Evolutionary conservation across 2,888 invertebrate genomes (phyloP), one percentile per base, ranked within the genome.

Genomic region (Buathra laborator): DNA sequence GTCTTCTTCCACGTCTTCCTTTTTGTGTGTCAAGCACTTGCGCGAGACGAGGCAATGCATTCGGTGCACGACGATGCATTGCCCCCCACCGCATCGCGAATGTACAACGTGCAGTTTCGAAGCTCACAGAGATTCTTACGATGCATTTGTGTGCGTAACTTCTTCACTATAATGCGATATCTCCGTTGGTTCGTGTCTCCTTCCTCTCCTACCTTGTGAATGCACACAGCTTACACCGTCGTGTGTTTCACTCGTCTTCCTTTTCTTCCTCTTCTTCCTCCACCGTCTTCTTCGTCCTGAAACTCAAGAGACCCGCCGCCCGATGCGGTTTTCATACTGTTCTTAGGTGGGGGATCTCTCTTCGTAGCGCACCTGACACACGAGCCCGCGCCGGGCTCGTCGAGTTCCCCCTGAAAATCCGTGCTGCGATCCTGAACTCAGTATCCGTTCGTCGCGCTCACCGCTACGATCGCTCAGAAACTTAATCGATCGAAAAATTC

Each of bases 341-440:
- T 3, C 48, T 32, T 32, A 12, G 72, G 76, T 71, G 77, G 83
- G 83, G 83, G 77, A 46, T 86, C 37, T 9, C 56, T 56, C 19
- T 71, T 75, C 78, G 75, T 68, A 83, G 83, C 85, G 90, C 89
- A 89, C 89, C 89, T 89, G 89, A 88, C 85, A 87, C 88, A 84
- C 86, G 83, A 84, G 79, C 19, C 78, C 24, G 56, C 66, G 48
- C 70, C 70, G 44, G 70, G 37, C 19, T 37, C 46, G 24, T 48
- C 77, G 76, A 51, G 70, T 10, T 87, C 88, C 88, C 86, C 87
- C 83, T 89, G 90, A 90, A 89, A 88, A 90, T 90, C 88, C 89
- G 83, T 86, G 87, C 86, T 82, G 87, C 86, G 87, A 86, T 86
- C 87, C 87, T 85, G 89, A 86, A 85, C 80, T 86, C 82, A 88